Evolutionary conservation across 2,888 invertebrate species (phyloP), one percentile per base, ranked within the genome.

Genomic region (Sycophila texana): DNA sequence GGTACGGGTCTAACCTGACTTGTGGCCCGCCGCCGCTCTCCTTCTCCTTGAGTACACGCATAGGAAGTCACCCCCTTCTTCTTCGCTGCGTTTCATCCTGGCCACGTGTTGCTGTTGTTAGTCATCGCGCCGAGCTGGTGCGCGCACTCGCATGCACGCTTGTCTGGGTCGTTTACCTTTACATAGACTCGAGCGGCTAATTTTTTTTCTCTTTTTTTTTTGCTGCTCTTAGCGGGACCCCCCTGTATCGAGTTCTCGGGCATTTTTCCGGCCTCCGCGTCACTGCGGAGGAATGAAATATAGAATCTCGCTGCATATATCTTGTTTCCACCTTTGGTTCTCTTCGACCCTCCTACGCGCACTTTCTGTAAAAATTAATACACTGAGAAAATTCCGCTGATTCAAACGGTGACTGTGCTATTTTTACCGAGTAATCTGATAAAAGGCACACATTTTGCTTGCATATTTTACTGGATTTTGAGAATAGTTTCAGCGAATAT

Each of bases 11-110:
- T 73, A n/a, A 39, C 68, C 30, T 30, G 60, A n/a, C 39, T 67
- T 67, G 61, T 16, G 39, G 18, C 18, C 7, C 12, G 58, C 63
- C 77, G 39, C 20, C 66, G 22, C 22, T n/a, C 57, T 39, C 1
- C 53, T 22, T 47, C 18, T 51, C 55, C 13, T 30, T 12, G 26
- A 20, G 5, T 53, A 47, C 20, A 16, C 18, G 51, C 16, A 20
- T 86, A 84, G 83, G 85, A 86, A 87, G 85, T 85, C 84, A 85
- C 84, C 88, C 72, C 86, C 85, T 86, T 86, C 39, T 74, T 61
- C 39, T 74, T 61, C 53, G 53, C 61, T n/a, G 22, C 68, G 61
- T 58, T 66, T 77, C 72, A 57, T 79, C 78, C 70, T 58, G 10
- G 51, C 78, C 76, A 66, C 74, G 77, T 74, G 78, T 67, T 55